Base-by-base conservation (phyloP, 2,113 vertebrate genomes). In the Crotalus horridus region DNA sequence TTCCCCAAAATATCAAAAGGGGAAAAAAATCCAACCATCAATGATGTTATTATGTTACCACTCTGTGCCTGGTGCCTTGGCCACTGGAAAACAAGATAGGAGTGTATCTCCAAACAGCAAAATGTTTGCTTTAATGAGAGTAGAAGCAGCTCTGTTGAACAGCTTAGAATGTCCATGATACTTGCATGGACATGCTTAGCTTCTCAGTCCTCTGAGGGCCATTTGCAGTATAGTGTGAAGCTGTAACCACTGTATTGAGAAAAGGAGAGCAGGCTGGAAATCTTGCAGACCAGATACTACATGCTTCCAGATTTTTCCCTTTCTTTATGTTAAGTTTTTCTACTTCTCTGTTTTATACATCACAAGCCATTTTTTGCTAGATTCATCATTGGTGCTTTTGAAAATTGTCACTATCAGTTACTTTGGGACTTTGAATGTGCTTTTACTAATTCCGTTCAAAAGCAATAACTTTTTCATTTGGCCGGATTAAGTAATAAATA, bases 371-470 rank as follows among this genome's bases (percentile, higher is more conserved):
- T 1, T 17, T 92, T 48, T 89, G 93, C 94, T 93, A 94, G 87
- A 95, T 90, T 96, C 96, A 97, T 97, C 93, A 97, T 97, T 91
- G 96, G 91, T 56, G 92, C 53, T 94, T 94, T 97, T 97, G 95
- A 96, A 95, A 97, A 97, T 96, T 96, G 97, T 97, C 96, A 96
- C 95, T 97, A 91, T 94, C 96, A 95, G 94, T 51, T 94, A 94
- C 96, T 97, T 96, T 95, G 85, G 96, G 97, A 59, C 92, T 95
- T 95, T 95, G 95, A 92, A 96, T 97, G 94, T 91, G 89, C 93
- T 97, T 97, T 97, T 97, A 96, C 97, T 96, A 95, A 96, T 96
- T 96, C 95, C 95, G 95, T 93, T 94, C 96, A 95, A 96, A 95
- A 96, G 95, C 96, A 96, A 95, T 95, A 97, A 95, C 95, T 94